A percentile compares a stretch with the other conserved stretches of the same genome.
Evolutionary conservation across 2,888 invertebrate genomes (phyloP).

Genomic region (Archaeoteleia sp.): DNA sequence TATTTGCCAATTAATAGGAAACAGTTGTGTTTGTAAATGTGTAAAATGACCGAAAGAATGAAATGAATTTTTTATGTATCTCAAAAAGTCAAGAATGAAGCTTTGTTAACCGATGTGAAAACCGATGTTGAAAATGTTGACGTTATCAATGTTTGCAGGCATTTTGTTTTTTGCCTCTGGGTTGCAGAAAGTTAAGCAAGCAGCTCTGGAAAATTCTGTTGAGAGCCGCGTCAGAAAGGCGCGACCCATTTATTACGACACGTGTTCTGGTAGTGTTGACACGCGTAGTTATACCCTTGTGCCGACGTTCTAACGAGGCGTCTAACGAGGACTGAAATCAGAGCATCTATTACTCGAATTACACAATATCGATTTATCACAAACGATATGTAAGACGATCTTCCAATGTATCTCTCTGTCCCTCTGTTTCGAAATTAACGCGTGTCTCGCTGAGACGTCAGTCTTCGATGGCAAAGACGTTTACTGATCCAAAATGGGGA

Average conservation of each 20-base stretch:
- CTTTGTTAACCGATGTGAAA: no score
- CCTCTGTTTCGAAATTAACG: slow-evolving; percentile 22
- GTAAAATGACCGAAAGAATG: no score
- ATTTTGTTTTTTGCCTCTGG: no score
- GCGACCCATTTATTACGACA: slow-evolving; percentile 27
- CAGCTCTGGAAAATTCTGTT: slow-evolving; percentile 14
- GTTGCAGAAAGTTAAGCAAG: slow-evolving; percentile 8
- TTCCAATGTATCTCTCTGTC: slow-evolving; percentile 7
- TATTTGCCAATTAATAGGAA: no score
- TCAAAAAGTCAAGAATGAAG: no score
- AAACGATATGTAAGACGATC: slow-evolving; percentile 40
- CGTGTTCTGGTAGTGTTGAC: slow-evolving; percentile 27
- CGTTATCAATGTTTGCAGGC: not conserved
- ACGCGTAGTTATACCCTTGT: slow-evolving; percentile 28
- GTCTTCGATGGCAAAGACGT: no score
- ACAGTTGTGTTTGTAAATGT: no score
- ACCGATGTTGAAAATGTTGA: no score
- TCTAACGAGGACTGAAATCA: slow-evolving; percentile 49
- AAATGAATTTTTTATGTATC: no score
- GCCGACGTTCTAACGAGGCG: slow-evolving; percentile 39
- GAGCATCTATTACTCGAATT: slow-evolving; percentile 48
- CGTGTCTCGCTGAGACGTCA: not conserved
- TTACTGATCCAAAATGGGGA: no score
- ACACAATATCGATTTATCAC: slow-evolving; percentile 44
- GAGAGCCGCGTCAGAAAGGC: slow-evolving; percentile 12